A percentile compares a stretch with the other conserved stretches of the same genome.
phyloP scores from a whole-genome alignment of 2,113 vertebrate species.

The Eurypyga helias region DNA sequence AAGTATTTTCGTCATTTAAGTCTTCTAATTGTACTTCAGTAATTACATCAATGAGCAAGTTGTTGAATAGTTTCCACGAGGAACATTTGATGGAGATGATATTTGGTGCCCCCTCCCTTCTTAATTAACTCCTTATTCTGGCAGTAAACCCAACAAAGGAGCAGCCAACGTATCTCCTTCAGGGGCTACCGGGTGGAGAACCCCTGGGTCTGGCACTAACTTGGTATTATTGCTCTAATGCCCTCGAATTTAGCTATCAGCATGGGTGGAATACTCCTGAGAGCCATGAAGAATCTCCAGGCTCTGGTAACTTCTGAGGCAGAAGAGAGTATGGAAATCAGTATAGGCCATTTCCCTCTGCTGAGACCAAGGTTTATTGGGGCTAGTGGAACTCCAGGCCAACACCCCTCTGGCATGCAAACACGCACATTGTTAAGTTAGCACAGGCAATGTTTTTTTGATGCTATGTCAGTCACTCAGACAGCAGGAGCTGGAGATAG shows the following conservation, averaged over 20 bases:
- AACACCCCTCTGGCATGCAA: background rate
- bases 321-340: background rate
- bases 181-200: conserved; percentile 3
- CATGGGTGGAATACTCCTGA: background rate
- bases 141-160: background rate
- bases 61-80: conserved; percentile 35
- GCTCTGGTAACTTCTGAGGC: background rate
- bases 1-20: background rate
- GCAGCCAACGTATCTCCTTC: background rate
- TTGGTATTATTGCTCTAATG: background rate
- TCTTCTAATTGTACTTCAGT: conserved; percentile 11
- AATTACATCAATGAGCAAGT: conserved; percentile 11
- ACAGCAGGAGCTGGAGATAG: background rate
- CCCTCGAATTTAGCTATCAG: background rate
- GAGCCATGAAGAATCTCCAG: background rate
- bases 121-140: conserved; percentile 57
- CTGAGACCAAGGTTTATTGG: background rate
- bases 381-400: background rate
- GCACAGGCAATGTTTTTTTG: background rate
- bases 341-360: background rate
- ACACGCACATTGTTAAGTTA: background rate
- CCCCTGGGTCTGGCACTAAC: background rate
- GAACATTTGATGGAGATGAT: conserved; percentile 3
- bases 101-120: background rate
- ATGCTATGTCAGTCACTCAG: background rate